Percentiles rank a stretch among this genome's conserved stretches.
phyloP scores from a whole-genome alignment of 92 coral and sea anemone genomes.

The Isaurus tuberculatus region DNA sequence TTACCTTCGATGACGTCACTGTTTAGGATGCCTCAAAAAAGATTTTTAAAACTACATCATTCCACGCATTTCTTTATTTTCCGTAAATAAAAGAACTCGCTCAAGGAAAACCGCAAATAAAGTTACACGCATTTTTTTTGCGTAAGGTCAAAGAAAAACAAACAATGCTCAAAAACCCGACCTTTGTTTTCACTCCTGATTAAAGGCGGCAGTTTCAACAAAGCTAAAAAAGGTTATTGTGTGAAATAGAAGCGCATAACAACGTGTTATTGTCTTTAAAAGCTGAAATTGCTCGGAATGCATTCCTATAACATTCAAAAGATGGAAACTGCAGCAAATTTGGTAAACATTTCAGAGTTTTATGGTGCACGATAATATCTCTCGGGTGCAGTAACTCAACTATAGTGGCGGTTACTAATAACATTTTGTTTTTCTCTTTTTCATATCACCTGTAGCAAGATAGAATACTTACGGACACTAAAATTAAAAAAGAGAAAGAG shows the following conservation, averaged over 20 bases:
- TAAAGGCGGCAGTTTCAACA: background rate
- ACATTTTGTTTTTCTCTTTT: background rate
- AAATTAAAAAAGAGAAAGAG: constrained; percentile 9
- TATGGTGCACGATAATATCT: background rate
- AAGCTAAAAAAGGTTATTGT: background rate
- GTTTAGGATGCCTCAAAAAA: too few relatives aligned
- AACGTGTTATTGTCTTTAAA: background rate
- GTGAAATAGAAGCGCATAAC: background rate
- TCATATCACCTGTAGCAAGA: background rate
- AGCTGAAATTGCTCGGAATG: background rate
- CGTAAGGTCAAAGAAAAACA: background rate
- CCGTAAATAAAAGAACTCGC: background rate
- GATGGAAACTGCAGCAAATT: background rate
- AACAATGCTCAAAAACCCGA: too few relatives aligned
- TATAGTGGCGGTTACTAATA: background rate
- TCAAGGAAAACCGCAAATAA: constrained; percentile 5
- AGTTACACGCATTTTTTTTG: background rate
- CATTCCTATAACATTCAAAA: background rate
- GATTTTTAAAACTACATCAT: background rate
- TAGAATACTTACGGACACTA: constrained; percentile 9
- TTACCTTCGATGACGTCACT: too few relatives aligned
- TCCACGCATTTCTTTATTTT: background rate
- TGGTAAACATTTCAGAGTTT: background rate
- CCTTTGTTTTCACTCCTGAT: background rate
- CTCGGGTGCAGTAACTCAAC: background rate